Base-by-base conservation (phyloP, 2,797 vertebrate species). In the Enoplosus armatus region DNA sequence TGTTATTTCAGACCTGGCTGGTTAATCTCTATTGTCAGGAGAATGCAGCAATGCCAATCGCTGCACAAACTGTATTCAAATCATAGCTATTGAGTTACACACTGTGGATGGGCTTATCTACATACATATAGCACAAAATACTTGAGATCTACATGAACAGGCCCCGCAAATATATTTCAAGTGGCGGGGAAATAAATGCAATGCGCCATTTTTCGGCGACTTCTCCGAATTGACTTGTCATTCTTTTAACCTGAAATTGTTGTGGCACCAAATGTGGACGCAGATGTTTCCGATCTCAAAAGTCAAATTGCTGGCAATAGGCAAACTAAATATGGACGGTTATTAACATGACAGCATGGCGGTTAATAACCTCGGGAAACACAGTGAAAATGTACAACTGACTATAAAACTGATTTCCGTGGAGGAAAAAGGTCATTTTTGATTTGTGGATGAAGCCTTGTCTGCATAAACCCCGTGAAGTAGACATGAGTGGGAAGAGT, bases 261-360 rank as follows among this genome's bases (percentile, higher is more conserved):
- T 87, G 85, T 80, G 77, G 80, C 89, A 84, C 85, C 89, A 83
- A 90, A 92, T 87, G n/a, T n/a, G n/a, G n/a, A n/a, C n/a, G n/a
- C n/a, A n/a, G n/a, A n/a, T n/a, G n/a, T n/a, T n/a, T n/a, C 77
- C 69, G 50, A 91, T 92, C 86, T 87, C 81, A 90, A 86, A 91
- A 88, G 86, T 95, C 92, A 93, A 92, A 93, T 94, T 92, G 87
- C 87, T 68, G 87, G 66, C 80, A 92, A 92, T 63, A 72, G 85
- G 80, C 58, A 87, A 84, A 88, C 90, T 84, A 90, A 90, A 90
- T 77, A 63, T 72, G 72, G 84, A 85, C 87, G 82, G 69, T 53
- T 47, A 22, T 47, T 47, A 90, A 84, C 89, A 87, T 9, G 45
- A 47, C 45, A 83, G 71, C 84, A 83, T 78, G 84, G 78, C 83